These are phyloP conservation scores for Talpa occidentalis DNA, from an alignment of 2,113 vertebrate genomes.

Conservation along the genomic window DNA sequence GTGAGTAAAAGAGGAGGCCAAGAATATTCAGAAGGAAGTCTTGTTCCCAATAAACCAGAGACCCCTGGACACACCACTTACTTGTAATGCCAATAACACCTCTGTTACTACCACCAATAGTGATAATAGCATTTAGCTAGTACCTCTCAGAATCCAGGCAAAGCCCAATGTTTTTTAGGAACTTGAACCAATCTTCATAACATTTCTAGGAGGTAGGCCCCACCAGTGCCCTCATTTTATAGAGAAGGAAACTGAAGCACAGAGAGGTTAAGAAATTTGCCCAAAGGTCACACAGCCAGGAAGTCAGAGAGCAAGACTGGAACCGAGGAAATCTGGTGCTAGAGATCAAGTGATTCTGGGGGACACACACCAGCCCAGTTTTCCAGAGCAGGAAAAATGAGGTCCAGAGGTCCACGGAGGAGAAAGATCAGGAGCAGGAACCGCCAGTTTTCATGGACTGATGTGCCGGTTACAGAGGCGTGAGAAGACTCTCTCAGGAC, in stretches of 20 bases:
- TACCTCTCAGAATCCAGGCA: accelerated
- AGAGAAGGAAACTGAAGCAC: not conserved
- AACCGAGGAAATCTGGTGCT: not conserved
- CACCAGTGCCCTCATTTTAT: not conserved
- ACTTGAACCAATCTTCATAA: not conserved
- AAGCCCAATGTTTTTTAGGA: too few relatives aligned
- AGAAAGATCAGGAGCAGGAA: not conserved
- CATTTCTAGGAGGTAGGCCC: not conserved
- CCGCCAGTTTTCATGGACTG: not conserved
- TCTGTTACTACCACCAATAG: not conserved
- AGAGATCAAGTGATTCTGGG: not conserved
- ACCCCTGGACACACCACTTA: accelerated
- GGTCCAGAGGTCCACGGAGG: not conserved
- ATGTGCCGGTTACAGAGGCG: not conserved
- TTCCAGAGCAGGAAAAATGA: not conserved
- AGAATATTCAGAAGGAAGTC: not conserved
- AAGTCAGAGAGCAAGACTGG: not conserved
- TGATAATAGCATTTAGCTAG: not conserved
- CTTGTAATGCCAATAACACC: not conserved
- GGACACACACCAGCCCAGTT: not conserved
- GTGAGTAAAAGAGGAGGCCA: not conserved
- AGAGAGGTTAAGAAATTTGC: not conserved
- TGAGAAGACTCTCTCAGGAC: not conserved
- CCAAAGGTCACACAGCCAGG: not conserved
- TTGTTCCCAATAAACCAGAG: too few relatives aligned